These are phyloP conservation scores for Pogonomyrmex californicus DNA, from an alignment of 1,140 invertebrate species.

Conservation along the genomic window DNA sequence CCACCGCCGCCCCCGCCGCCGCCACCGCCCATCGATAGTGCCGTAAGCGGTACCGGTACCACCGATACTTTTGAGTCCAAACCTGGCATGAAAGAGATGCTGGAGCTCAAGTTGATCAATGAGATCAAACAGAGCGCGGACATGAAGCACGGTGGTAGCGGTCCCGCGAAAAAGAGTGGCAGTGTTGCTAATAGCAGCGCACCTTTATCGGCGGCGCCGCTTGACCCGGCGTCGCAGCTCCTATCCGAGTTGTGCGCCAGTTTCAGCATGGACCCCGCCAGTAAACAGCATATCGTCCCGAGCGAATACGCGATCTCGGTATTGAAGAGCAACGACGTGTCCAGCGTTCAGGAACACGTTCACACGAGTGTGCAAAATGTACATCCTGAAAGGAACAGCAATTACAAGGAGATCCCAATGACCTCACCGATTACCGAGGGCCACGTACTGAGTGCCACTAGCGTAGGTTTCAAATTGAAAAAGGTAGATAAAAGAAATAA, in stretches of 20 bases:
- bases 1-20: slow-evolving; percentile 80
- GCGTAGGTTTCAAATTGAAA: slow-evolving; percentile 88
- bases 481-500: slow-evolving; percentile 89
- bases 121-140: slow-evolving; percentile 94
- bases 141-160: slow-evolving; percentile 85
- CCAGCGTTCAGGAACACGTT: slow-evolving; percentile 56
- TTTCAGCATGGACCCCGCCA: slow-evolving; percentile 82
- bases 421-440: slow-evolving; percentile 76
- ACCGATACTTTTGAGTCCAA: slow-evolving; percentile 81
- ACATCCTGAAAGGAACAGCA: slow-evolving; percentile 67
- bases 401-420: slow-evolving; percentile 67
- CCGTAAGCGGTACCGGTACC: slow-evolving; percentile 43
- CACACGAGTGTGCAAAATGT: slow-evolving; percentile 5
- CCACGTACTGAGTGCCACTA: slow-evolving; percentile 67
- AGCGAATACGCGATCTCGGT: slow-evolving; percentile 83
- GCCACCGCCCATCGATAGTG: slow-evolving; percentile 75
- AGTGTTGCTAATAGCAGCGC: slow-evolving; percentile 56
- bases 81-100: slow-evolving; percentile 92
- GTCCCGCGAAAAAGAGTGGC: slow-evolving; percentile 74
- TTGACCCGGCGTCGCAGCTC: slow-evolving; percentile 91
- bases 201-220: slow-evolving; percentile 69
- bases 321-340: slow-evolving; percentile 68
- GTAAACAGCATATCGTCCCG: slow-evolving; percentile 69
- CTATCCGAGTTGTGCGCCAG: slow-evolving; percentile 90
- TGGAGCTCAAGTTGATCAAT: slow-evolving; percentile 92